These are phyloP conservation scores for Eubasilissa splendida DNA, from an alignment of 2,888 invertebrate genomes.

Conservation along the genomic window DNA sequence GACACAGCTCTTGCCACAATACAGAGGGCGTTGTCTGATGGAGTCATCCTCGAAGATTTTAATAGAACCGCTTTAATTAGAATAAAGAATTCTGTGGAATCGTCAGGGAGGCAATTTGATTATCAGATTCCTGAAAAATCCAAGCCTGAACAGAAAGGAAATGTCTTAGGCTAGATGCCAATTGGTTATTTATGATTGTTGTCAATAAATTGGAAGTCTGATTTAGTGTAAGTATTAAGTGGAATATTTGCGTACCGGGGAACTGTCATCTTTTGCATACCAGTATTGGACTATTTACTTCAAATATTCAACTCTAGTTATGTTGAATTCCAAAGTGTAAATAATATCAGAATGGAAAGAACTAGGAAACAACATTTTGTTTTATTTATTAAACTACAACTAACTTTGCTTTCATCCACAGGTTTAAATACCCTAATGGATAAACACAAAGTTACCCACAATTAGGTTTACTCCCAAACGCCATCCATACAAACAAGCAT, in stretches of 20 bases:
- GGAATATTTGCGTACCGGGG: not conserved
- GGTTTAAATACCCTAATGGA: too few relatives aligned
- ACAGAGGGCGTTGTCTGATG: constrained; percentile 68
- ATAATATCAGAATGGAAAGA: too few relatives aligned
- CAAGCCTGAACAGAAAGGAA: not conserved
- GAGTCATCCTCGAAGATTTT: constrained; percentile 71
- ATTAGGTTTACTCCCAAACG: too few relatives aligned
- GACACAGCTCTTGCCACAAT: constrained; percentile 70
- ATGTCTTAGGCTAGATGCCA: not conserved
- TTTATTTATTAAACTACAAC: too few relatives aligned
- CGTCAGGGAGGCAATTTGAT: constrained; percentile 74
- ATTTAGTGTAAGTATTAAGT: constrained; percentile 4
- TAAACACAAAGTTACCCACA: too few relatives aligned
- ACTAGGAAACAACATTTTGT: too few relatives aligned
- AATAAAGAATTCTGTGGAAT: constrained; percentile 72
- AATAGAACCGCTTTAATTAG: constrained; percentile 74
- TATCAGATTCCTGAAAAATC: constrained; percentile 71
- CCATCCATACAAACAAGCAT: too few relatives aligned
- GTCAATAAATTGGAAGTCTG: constrained; percentile 23
- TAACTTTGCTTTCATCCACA: too few relatives aligned
- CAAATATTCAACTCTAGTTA: too few relatives aligned
- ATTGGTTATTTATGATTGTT: not conserved
- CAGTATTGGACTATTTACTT: too few relatives aligned
- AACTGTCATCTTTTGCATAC: too few relatives aligned
- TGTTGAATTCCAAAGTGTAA: too few relatives aligned